phyloP scores from a whole-genome alignment of 2,113 vertebrate genomes.

The Oxyura jamaicensis region DNA sequence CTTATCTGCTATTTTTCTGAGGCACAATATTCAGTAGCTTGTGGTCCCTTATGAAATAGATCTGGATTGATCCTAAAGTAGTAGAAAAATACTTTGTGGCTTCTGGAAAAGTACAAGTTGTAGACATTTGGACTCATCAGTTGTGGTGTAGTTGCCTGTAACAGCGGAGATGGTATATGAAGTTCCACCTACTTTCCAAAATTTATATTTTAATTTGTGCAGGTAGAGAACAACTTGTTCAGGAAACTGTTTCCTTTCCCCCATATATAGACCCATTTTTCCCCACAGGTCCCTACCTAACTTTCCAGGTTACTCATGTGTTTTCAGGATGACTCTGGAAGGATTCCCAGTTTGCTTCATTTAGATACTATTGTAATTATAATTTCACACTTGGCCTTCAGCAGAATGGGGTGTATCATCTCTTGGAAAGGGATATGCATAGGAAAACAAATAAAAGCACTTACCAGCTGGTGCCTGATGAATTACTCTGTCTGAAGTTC shows the following conservation, averaged over 20 bases:
- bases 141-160: not conserved
- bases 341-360: not conserved
- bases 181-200: not conserved
- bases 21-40: not conserved
- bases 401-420: conserved; percentile 6
- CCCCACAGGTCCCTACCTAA: not conserved
- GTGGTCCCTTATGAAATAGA: not conserved
- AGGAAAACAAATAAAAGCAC: conserved; percentile 61
- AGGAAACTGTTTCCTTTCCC: not conserved
- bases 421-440: conserved; percentile 28
- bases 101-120: not conserved
- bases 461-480: conserved; percentile 49
- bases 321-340: conserved; percentile 38
- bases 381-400: conserved; percentile 47
- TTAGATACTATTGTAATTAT: not conserved
- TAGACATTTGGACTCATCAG: not conserved
- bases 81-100: not conserved
- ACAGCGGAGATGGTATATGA: not conserved
- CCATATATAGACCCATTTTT: fast-evolving
- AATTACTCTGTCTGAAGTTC: conserved; percentile 17
- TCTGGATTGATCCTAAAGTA: not conserved
- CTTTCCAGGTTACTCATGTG: not conserved
- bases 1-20: not conserved
- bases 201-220: not conserved
- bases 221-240: not conserved